Evolutionary conservation across 2,797 vertebrate species (phyloP).

Genomic region (Macropodus opercularis): DNA sequence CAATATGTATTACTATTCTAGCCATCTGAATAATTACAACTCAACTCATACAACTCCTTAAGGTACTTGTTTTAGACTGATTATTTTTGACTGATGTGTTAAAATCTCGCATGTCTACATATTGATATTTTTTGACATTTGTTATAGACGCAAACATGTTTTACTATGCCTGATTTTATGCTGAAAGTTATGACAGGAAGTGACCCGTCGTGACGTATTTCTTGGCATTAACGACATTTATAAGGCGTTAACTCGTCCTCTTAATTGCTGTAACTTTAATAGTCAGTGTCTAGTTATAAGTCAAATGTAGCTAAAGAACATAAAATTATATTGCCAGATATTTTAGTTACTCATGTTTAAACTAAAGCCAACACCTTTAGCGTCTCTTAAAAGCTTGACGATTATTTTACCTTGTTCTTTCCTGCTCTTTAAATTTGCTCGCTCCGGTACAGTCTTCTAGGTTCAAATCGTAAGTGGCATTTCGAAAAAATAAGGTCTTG

Average conservation of each 20-base stretch:
- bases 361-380: rapidly evolving
- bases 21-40: no score
- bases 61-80: no score
- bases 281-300: neutral
- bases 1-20: neutral
- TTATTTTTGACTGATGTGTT: no score
- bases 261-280: neutral
- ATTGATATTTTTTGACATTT: no score
- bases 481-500: rapidly evolving
- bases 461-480: neutral
- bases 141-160: no score
- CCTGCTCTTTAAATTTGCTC: slow-evolving; percentile 1
- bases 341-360: neutral
- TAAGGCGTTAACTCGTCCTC: neutral
- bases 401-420: neutral
- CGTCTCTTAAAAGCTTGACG: neutral
- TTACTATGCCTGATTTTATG: slow-evolving; percentile 27
- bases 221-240: neutral
- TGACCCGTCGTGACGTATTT: neutral
- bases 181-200: slow-evolving; percentile 38
- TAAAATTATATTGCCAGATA: rapidly evolving
- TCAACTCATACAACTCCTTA: no score
- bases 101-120: no score
- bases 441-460: neutral
- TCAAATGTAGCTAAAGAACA: neutral